These are phyloP conservation scores for Marmota flaviventris DNA, from an alignment of 2,113 vertebrate genomes.

Conservation along the genomic window DNA sequence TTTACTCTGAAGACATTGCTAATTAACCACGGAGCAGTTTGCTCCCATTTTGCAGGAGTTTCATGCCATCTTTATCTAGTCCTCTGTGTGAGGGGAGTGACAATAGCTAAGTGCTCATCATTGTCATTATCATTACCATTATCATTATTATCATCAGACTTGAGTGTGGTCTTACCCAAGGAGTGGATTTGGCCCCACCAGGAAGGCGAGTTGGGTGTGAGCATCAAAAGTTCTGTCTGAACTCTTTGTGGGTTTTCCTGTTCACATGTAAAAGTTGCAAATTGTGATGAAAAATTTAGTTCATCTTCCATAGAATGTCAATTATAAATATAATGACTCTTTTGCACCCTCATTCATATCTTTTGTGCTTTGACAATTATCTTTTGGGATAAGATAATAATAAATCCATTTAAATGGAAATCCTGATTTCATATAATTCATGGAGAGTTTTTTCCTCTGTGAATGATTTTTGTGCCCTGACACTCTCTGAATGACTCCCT, in stretches of 20 bases:
- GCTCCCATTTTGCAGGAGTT: neutral
- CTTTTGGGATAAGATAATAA: neutral
- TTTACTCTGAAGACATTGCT: neutral
- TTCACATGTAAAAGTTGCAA: neutral
- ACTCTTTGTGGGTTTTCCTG: neutral
- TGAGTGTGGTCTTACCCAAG: neutral
- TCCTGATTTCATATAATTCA: neutral
- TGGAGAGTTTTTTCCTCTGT: neutral
- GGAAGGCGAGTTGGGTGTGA: rapidly evolving
- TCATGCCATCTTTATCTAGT: neutral
- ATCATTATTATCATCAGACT: neutral
- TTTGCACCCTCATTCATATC: neutral
- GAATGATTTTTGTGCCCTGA: neutral
- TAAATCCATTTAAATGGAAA: slow-evolving; percentile 56
- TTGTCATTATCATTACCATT: neutral
- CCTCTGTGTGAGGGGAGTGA: neutral
- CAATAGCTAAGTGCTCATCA: neutral
- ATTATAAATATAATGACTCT: neutral
- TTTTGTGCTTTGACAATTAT: slow-evolving; percentile 37
- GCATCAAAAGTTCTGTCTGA: neutral
- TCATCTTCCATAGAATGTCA: neutral
- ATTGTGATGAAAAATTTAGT: neutral
- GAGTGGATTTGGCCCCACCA: too few species aligned
- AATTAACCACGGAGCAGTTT: neutral
- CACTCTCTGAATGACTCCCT: neutral